Conservation (phyloP, 2,113 vertebrate species). For the Grantiella picta region DNA sequence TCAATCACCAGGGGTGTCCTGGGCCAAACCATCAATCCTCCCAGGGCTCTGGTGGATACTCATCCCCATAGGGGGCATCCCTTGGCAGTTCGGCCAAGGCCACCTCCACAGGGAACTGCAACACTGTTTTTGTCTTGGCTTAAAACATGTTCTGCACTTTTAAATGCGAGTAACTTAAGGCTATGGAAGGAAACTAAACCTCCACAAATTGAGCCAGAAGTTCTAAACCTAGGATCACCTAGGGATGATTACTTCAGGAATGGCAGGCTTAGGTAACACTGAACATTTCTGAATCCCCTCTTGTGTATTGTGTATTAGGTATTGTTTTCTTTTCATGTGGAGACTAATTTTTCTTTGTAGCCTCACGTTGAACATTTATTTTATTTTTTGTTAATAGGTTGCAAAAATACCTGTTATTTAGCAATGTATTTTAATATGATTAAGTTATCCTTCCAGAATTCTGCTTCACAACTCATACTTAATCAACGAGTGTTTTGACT, state of each 20-base stretch:
- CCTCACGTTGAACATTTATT: background rate
- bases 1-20: too few species aligned
- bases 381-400: background rate
- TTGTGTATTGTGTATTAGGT: background rate
- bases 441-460: conserved; percentile 37
- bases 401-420: conserved; percentile 50
- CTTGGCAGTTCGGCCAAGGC: too few species aligned
- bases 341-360: background rate
- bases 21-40: too few species aligned
- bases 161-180: background rate
- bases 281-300: background rate
- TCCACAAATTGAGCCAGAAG: background rate
- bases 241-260: background rate
- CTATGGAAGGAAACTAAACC: background rate
- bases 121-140: background rate
- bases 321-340: background rate
- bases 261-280: background rate
- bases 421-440: conserved; percentile 30
- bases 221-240: background rate
- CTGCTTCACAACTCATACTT: conserved; percentile 26
- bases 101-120: background rate
- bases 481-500: conserved; percentile 56
- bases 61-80: too few species aligned
- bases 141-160: background rate
- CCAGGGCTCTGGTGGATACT: too few species aligned